phyloP scores from a whole-genome alignment of 2,113 vertebrate species.

The Ascaphus truei region DNA sequence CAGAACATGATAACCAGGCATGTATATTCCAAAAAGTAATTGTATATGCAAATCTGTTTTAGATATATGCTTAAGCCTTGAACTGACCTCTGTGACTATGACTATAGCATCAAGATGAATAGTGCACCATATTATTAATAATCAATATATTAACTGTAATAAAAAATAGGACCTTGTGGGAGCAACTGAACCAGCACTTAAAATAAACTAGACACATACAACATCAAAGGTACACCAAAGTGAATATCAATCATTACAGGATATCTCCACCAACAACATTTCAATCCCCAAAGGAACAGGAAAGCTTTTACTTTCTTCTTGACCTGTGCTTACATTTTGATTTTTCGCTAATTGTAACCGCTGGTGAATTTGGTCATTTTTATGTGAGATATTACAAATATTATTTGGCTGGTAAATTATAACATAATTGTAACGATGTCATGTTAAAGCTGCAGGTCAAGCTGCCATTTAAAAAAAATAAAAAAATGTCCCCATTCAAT shows the following conservation, averaged over 20 bases:
- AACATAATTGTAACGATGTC: constrained; percentile 6
- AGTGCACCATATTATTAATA: background rate
- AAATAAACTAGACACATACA: background rate
- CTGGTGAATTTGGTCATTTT: constrained; percentile 4
- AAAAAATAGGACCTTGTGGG: background rate
- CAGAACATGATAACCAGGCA: too few species aligned
- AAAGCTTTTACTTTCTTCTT: constrained; percentile 2
- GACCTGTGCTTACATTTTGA: constrained; percentile 11
- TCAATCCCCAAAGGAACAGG: background rate
- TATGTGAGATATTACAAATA: background rate
- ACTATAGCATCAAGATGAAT: background rate
- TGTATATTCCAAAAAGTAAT: too few species aligned
- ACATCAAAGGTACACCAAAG: constrained; percentile 10
- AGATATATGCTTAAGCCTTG: too few species aligned
- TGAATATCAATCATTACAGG: constrained; percentile 18
- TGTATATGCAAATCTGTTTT: too few species aligned
- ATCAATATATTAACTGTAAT: background rate
- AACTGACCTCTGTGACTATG: background rate
- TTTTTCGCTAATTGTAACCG: constrained; percentile 8
- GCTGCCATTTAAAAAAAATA: too few species aligned
- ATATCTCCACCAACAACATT: background rate
- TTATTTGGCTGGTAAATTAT: constrained; percentile 6
- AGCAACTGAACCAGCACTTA: background rate
- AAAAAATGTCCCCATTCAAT: too few species aligned
- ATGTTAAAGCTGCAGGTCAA: too few species aligned